Evolutionary conservation across 2,797 vertebrate species (phyloP), one percentile per base, ranked within the genome.

Genomic region (Champsocephalus gunnari): DNA sequence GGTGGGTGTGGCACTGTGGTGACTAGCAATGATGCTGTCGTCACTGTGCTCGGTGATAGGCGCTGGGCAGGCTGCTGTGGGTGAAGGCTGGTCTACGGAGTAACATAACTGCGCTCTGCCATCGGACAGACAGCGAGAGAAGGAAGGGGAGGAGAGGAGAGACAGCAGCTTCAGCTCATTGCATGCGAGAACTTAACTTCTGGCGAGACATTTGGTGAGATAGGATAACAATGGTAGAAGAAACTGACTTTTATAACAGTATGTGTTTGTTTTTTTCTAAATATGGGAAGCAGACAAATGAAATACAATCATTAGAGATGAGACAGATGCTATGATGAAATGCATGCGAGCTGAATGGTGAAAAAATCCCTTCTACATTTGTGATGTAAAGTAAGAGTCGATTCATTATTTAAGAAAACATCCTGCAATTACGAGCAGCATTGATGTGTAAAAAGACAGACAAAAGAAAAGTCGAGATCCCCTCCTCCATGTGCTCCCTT

Each of bases 1-100:
- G 89, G 92, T 92, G 94, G 94, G 95, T 94, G 94, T 94, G 95
- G 92, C 92, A 47, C 70, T 44, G 34, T 38, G 77, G 58, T 76
- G 90, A 79, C 84, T 62, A 12, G 78, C 75, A 67, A 65, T 65
- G 85, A 77, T 77, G 49, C 63, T 82, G 87, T 83, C 92, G 89
- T 94, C 94, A 93, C 75, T 5, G 82, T 57, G 82, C 81, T 73
- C 66, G 61, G 24, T 84, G 83, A 92, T 74, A 89, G 86, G 73
- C 83, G 77, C 79, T 63, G 77, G 80, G 79, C 44, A 38, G 34
- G 77, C 78, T 8, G 34, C 34, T 50, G 61, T 72, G 67, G 75
- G 47, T 77, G 84, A 81, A 82, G 88, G 83, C 82, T 85, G 86
- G 82, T 72, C 82, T 60, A 65, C 69, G 92, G 71, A 66, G 77